Conservation (phyloP, 2,113 vertebrate species). For the Pomatostomus ruficeps region DNA sequence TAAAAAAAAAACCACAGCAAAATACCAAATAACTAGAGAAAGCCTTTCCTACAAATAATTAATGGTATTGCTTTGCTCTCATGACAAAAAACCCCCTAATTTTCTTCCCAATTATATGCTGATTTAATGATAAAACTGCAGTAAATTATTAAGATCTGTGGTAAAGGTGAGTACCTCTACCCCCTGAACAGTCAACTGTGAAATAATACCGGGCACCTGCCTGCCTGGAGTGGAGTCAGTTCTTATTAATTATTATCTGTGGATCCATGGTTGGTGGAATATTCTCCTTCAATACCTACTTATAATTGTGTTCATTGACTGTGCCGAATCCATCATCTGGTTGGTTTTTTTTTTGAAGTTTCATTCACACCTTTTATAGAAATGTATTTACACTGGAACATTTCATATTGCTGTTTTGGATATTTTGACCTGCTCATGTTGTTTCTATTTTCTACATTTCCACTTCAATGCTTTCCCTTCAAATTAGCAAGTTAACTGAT, state of each 20-base stretch:
- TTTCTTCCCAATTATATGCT: constrained; percentile 72
- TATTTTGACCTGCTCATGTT: constrained; percentile 52
- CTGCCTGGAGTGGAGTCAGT: constrained; percentile 13
- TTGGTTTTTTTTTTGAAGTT: constrained; percentile 38
- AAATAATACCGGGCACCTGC: constrained; percentile 66
- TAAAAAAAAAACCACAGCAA: neutral
- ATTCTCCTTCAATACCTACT: constrained; percentile 54
- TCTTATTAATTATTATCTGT: constrained; percentile 74
- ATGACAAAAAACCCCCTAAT: constrained; percentile 16
- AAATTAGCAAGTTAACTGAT: constrained; percentile 62
- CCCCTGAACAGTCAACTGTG: constrained; percentile 65
- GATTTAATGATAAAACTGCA: constrained; percentile 75
- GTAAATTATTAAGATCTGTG: constrained; percentile 76
- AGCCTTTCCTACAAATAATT: constrained; percentile 47
- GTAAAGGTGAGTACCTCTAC: constrained; percentile 69
- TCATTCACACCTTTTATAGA: constrained; percentile 61
- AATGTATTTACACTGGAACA: constrained; percentile 48
- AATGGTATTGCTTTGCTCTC: constrained; percentile 2
- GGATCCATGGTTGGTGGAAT: constrained; percentile 34
- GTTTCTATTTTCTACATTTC: constrained; percentile 64
- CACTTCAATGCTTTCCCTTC: constrained; percentile 46
- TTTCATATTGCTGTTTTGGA: constrained; percentile 40
- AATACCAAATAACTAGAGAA: constrained; percentile 23
- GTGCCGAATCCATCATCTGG: constrained; percentile 5
- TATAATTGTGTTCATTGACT: constrained; percentile 58